These are phyloP conservation scores for Sclerurus mexicanus DNA, from an alignment of 2,113 vertebrate genomes.

Conservation along the genomic window DNA sequence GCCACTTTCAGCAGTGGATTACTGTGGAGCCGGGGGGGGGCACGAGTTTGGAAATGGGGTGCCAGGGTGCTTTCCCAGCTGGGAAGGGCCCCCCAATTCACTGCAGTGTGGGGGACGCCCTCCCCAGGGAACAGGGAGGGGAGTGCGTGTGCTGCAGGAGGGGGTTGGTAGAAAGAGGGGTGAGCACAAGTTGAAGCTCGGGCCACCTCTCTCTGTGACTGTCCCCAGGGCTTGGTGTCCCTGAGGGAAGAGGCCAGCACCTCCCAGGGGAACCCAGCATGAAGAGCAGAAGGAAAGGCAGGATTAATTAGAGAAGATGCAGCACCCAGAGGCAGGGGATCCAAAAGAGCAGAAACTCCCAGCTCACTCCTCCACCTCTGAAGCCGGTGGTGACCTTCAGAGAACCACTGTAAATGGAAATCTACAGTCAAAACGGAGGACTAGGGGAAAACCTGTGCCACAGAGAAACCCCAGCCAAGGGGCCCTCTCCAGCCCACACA, in stretches of 20 bases:
- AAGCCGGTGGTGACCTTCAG: not conserved
- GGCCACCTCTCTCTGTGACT: rapidly evolving
- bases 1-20: not conserved
- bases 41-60: not conserved
- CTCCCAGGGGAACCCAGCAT: not conserved
- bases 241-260: not conserved
- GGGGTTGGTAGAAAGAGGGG: not conserved
- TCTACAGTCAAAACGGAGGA: not conserved
- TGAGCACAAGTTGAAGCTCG: not conserved
- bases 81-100: not conserved
- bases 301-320: not conserved
- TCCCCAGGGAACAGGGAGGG: not conserved
- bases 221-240: rapidly evolving
- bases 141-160: rapidly evolving
- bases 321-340: not conserved
- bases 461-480: not conserved
- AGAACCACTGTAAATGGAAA: not conserved
- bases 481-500: not conserved
- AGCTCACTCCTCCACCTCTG: not conserved
- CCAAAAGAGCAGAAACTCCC: not conserved
- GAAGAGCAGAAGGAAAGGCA: not conserved
- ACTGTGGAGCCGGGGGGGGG: not conserved
- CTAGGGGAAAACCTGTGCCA: not conserved
- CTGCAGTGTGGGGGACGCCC: rapidly evolving
- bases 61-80: not conserved